phyloP scores from a whole-genome alignment of 2,888 invertebrate genomes.

The Parthenolecanium corni region DNA sequence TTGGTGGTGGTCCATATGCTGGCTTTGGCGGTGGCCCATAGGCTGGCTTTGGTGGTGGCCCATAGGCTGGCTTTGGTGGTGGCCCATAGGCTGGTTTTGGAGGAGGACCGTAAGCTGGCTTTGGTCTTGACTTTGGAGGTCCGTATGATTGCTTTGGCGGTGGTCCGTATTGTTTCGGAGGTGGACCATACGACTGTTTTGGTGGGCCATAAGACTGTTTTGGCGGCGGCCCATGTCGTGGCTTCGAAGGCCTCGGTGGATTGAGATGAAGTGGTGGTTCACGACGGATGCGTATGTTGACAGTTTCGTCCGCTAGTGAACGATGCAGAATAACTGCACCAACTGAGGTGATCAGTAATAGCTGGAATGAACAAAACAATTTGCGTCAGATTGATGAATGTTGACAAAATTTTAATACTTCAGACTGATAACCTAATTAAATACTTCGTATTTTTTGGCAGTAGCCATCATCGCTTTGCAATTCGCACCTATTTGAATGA shows the following conservation, averaged over 20 bases:
- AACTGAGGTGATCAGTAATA: slow-evolving; percentile 4
- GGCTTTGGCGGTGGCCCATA: slow-evolving; percentile 35
- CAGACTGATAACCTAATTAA: too few relatives aligned
- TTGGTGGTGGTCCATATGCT: slow-evolving; percentile 31
- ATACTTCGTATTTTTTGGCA: too few relatives aligned
- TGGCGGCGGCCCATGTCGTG: too few relatives aligned
- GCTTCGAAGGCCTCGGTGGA: slow-evolving; percentile 30
- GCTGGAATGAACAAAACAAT: slow-evolving; percentile 19
- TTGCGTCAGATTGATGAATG: background rate
- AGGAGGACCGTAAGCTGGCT: slow-evolving; percentile 35
- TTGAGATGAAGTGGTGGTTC: slow-evolving; percentile 37
- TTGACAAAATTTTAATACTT: too few relatives aligned
- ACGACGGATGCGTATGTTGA: slow-evolving; percentile 36
- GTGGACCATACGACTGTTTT: too few relatives aligned
- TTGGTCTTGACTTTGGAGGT: slow-evolving; percentile 35
- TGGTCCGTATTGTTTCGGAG: slow-evolving; percentile 34
- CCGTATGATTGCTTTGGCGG: slow-evolving; percentile 35
- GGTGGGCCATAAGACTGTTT: slow-evolving; percentile 34
- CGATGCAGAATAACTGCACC: background rate
- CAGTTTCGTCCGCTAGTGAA: slow-evolving; percentile 16
- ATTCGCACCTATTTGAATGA: too few relatives aligned
- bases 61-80: slow-evolving; percentile 34
- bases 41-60: slow-evolving; percentile 34
- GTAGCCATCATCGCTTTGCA: too few relatives aligned
- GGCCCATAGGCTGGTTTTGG: slow-evolving; percentile 36